Evolutionary conservation across 2,888 invertebrate genomes (phyloP), one percentile per base, ranked within the genome.

Genomic region (Campoplex capitator): DNA sequence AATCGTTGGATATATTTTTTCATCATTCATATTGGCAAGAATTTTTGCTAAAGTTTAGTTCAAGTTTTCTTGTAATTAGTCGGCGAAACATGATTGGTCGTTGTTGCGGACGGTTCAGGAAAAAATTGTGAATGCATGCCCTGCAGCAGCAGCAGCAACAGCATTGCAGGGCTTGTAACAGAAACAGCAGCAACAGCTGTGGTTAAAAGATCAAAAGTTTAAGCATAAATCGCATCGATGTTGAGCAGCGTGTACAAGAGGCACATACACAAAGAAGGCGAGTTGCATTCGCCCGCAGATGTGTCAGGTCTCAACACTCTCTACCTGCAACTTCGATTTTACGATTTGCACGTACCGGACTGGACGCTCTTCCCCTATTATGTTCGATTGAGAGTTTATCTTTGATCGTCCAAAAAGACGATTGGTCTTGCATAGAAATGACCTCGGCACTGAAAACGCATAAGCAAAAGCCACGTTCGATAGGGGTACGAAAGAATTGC

Each of bases 401-500:
- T 68, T 58, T 38, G 79, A 84, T 84, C 79, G 58, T n/a, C 77
- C 32, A 38, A 75, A 74, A 82, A 56, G 68, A 67, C 75, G 74
- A 82, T 82, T 74, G 82, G 51, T 68, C 71, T 74, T 56, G 71
- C 79, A 65, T 58, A 56, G 58, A 71, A 75, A 76, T 84, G 35
- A 67, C 73, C 65, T 76, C 62, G 76, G n/a, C 35, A 56, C 28
- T 70, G 79, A 78, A 68, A 75, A 68, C 58, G 35, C 67, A 67
- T 67, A 75, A 68, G n/a, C 84, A 68, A 62, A 62, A 62, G 11
- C 16, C 68, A 58, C 58, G 58, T 70, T 74, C 74, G 70, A 84
- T 84, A 79, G 51, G 79, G 84, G 84, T 32, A 32, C 32, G 28
- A 32, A 32, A 62, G 35, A 70, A 68, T 56, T 65, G 56, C 68